Evolutionary conservation across 2,888 invertebrate genomes (phyloP).

Genomic region (Mechanitis mazaeus): DNA sequence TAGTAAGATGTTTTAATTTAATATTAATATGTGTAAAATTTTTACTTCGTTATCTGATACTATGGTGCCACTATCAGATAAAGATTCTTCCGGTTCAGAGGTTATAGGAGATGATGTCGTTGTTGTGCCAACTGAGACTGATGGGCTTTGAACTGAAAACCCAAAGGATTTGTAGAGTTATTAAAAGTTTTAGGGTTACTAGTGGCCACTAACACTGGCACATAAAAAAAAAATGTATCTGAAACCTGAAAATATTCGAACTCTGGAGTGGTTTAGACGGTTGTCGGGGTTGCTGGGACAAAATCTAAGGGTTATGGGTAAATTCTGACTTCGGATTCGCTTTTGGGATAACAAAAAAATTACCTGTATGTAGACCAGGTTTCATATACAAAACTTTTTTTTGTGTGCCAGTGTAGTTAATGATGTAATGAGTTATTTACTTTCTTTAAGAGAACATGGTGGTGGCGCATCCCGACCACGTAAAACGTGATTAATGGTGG

Average conservation of each 20-base stretch:
- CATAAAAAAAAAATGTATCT: no score
- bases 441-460: constrained; percentile 55
- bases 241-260: no score
- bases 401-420: no score
- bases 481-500: constrained; percentile 87
- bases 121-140: constrained; percentile 20
- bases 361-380: no score
- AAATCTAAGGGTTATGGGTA: no score
- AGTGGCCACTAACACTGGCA: background rate
- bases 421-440: constrained; percentile 41
- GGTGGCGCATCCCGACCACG: constrained; percentile 82
- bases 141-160: constrained; percentile 26
- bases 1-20: background rate
- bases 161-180: background rate
- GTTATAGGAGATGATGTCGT: constrained; percentile 21
- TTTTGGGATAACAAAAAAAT: no score
- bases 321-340: no score
- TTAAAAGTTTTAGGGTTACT: background rate
- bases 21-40: no score
- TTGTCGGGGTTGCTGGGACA: no score
- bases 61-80: constrained; percentile 26
- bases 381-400: no score
- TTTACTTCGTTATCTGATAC: background rate
- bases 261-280: no score
- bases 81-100: constrained; percentile 16